Base-by-base conservation (phyloP, 2,888 invertebrate genomes). In the Hemistola chrysoprasaria region DNA sequence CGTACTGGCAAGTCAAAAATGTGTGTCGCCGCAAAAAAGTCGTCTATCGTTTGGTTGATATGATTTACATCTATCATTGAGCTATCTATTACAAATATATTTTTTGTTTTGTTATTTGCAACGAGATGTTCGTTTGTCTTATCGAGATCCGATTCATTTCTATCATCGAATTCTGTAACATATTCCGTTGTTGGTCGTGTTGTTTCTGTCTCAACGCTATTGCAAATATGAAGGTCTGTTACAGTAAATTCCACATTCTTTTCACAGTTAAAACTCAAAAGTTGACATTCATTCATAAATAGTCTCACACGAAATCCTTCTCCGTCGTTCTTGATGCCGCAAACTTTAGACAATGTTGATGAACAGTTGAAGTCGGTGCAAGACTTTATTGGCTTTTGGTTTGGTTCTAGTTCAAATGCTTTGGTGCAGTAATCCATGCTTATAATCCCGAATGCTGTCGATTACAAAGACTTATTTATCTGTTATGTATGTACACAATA, bases 21-120 rank as follows among this genome's bases (percentile, higher is more conserved):
- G 40, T 84, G 86, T 0, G 86, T 85, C 0, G 75, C 63, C 7
- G 77, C 75, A 41, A 86, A 86, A 48, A 86, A 87, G 11, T 71
- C 69, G 1, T 72, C 65, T 5, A 84, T 65, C 9, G 76, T 75
- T 1, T 75, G 65, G 38, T 81, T 85, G 1, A 78, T 53, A 33
- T 79, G 54, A 5, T 50, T 59, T n/a, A 39, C 44, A 25, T 71
- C 65, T 6, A 76, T 54, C 50, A 68, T 59, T 1, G 69, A 56
- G 6, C 63, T 68, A 22, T 77, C 67, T 0, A 85, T 55, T 0
- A 86, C 55, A 1, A 86, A 33, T 1, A 83, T 5, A n/a, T 60
- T 63, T n/a, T 65, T 63, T 35, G 5, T 7, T 3, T 40, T 5
- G 9, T 29, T 25, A 2, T 0, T 9, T 6, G 3, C 6, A 3